Percentiles rank a stretch among this genome's conserved stretches.
Conservation (phyloP, 2,113 vertebrate species). For the Leiothrix lutea region DNA sequence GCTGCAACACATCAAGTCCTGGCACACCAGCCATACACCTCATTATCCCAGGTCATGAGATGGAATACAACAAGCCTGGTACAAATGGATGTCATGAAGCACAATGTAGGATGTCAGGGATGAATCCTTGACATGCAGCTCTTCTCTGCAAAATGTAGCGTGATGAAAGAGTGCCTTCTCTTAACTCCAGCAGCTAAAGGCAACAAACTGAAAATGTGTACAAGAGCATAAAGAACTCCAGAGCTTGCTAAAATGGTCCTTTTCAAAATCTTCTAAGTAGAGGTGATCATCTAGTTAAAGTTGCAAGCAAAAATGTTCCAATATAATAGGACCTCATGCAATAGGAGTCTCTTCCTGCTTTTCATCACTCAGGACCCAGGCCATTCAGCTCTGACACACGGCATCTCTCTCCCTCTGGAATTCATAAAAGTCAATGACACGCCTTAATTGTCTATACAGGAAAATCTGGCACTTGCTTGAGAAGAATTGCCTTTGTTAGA, state of each 20-base stretch:
- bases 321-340: not conserved
- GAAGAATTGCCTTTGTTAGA: not conserved
- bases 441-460: not conserved
- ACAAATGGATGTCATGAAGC: constrained; percentile 11
- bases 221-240: not conserved
- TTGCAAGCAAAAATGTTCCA: not conserved
- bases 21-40: not conserved
- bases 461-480: not conserved
- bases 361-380: not conserved
- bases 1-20: constrained; percentile 6
- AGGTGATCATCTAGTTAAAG: not conserved
- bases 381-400: not conserved
- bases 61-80: not conserved
- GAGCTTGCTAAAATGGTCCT: not conserved
- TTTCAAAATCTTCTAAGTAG: not conserved
- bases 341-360: not conserved
- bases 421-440: not conserved
- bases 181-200: not conserved
- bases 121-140: not conserved
- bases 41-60: not conserved
- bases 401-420: not conserved
- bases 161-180: not conserved
- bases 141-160: not conserved
- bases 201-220: not conserved
- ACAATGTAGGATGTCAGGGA: not conserved